phyloP scores from a whole-genome alignment of 2,888 invertebrate species.

The Platypus cylindrus region DNA sequence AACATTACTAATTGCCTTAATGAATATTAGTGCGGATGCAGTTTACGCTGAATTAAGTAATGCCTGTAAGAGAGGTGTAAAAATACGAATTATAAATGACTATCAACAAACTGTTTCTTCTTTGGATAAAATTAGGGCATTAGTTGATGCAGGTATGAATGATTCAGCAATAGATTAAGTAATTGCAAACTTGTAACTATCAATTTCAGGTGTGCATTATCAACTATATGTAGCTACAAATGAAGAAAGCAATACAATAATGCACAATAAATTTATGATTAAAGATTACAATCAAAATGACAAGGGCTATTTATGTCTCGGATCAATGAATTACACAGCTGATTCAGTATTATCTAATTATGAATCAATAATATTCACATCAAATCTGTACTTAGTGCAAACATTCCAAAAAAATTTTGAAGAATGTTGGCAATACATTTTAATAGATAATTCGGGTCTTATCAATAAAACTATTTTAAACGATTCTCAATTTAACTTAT shows the following conservation, averaged over 20 bases:
- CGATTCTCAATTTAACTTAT: constrained; percentile 13
- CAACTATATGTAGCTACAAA: constrained; percentile 22
- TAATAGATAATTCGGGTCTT: constrained; percentile 20
- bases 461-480: constrained; percentile 19
- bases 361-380: constrained; percentile 27
- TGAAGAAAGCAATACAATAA: constrained; percentile 21
- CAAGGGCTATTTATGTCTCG: constrained; percentile 22
- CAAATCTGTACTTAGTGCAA: constrained; percentile 20
- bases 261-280: constrained; percentile 31
- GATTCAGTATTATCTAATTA: constrained; percentile 25
- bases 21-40: constrained; percentile 21
- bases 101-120: constrained; percentile 17
- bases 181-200: too few relatives aligned
- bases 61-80: constrained; percentile 23
- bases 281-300: constrained; percentile 26
- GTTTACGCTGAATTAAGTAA: constrained; percentile 20
- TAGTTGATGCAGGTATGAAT: constrained; percentile 19
- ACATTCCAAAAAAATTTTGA: constrained; percentile 24
- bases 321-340: constrained; percentile 29
- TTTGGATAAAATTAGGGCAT: constrained; percentile 15
- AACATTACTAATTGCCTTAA: constrained; percentile 25
- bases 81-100: constrained; percentile 25
- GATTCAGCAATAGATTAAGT: too few relatives aligned
- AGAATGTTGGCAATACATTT: constrained; percentile 21
- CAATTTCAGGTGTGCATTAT: constrained; percentile 21